Base-by-base conservation (phyloP, 2,888 invertebrate species). In the Odontomyia ornata region DNA sequence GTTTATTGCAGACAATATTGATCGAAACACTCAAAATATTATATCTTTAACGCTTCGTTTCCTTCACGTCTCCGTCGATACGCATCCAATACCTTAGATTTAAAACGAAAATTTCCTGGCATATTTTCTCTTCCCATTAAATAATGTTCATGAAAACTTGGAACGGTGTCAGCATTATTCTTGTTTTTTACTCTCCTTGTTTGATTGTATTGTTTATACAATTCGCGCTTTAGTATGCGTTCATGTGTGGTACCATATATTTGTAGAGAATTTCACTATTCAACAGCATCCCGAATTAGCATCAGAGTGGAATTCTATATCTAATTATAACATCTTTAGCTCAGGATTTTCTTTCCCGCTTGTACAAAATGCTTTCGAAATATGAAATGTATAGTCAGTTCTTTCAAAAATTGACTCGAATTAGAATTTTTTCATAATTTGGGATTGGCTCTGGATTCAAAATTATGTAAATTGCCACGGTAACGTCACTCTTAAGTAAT, bases 281-380 rank as follows among this genome's bases (percentile, higher is more conserved):
- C 25, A 36, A 73, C 57, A 13, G 43, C 3, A 5, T 73, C 73
- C 60, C 36, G 43, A 73, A 73, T 73, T 73, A 73, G 73, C 73
- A 73, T 57, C 60, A 36, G 60, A 36, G 73, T 73, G 73, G 73
- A 73, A 73, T 73, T 57, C 73, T 52, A 27, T 30, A 36, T 73
- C 52, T 52, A 52, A 52, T n/a, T 52, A 52, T 52, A 52, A 52
- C 5, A 9, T 18, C 7, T 52, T 52, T 15, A 15, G 52, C 52
- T 9, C 36, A 18, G 3, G 13, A 52, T 52, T 52, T 18, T 13
- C 52, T 52, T 52, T 52, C 52, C 52, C 52, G 52, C 52, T 52
- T 18, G 52, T 9, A 52, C 52, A 52, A 52, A 4, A 18, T 18
- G 52, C 52, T 52, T 52, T 52, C 52, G 52, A 52, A 52, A 52